Evolutionary conservation across 2,888 invertebrate species (phyloP).

Genomic region (Therioaphis trifolii): DNA sequence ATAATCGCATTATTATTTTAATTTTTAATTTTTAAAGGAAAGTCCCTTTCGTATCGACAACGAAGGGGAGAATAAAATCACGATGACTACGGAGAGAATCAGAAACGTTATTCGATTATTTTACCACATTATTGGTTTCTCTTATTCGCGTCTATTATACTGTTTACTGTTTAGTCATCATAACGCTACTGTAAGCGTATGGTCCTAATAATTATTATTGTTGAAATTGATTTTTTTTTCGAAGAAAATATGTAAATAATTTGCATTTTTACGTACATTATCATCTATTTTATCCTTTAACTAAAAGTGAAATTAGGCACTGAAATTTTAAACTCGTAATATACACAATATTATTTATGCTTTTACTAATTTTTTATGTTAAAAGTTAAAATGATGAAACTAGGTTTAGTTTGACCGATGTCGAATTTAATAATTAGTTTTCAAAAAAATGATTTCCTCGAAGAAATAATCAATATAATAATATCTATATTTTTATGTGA

Average conservation of each 20-base stretch:
- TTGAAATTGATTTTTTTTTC: too few relatives aligned
- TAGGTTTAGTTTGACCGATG: conserved; percentile 12
- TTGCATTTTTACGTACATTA: too few relatives aligned
- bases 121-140: not conserved
- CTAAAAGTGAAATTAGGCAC: not conserved
- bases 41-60: not conserved
- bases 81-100: not conserved
- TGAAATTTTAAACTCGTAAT: too few relatives aligned
- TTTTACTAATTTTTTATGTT: not conserved
- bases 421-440: conserved; percentile 40
- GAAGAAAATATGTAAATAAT: too few relatives aligned
- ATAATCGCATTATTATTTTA: conserved; percentile 9
- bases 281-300: not conserved
- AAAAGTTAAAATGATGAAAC: not conserved
- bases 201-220: too few relatives aligned
- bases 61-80: not conserved
- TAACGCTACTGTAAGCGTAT: too few relatives aligned
- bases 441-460: not conserved
- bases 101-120: not conserved
- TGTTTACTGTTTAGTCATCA: too few relatives aligned
- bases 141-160: not conserved
- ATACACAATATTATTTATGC: not conserved
- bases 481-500: conserved; percentile 18
- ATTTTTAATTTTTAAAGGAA: not conserved
- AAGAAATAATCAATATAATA: conserved; percentile 1